Conservation (phyloP, 2,888 invertebrate species). For the Polymixis flavicincta region DNA sequence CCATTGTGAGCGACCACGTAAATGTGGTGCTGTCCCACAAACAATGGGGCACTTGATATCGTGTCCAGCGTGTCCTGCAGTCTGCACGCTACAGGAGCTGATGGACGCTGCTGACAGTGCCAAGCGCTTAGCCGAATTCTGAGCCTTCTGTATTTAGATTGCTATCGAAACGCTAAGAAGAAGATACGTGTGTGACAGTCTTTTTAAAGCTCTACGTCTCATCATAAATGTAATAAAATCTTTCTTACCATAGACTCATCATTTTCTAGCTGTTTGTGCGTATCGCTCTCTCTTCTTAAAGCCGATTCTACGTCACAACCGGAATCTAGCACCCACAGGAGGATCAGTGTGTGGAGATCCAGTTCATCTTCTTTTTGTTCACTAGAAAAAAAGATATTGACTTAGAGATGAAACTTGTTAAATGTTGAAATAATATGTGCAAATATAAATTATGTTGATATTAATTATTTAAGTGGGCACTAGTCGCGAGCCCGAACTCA, state of each 20-base stretch:
- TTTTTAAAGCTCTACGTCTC: not conserved
- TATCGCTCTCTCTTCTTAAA: constrained; percentile 80
- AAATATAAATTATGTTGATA: too few relatives aligned
- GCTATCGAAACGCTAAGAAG: too few relatives aligned
- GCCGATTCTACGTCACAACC: constrained; percentile 92
- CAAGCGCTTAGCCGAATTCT: too few relatives aligned
- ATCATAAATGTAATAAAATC: not conserved
- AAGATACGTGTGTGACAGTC: not conserved
- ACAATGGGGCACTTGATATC: too few relatives aligned
- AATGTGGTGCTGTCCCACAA: too few relatives aligned
- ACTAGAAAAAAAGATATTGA: not conserved
- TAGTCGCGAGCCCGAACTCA: too few relatives aligned
- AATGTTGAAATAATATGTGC: not conserved
- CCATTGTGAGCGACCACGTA: too few relatives aligned
- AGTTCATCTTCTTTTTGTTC: constrained; percentile 75
- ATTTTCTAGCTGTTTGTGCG: constrained; percentile 39
- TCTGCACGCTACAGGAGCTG: too few relatives aligned
- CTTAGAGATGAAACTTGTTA: not conserved
- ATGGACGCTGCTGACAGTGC: too few relatives aligned
- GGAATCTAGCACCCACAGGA: constrained; percentile 94
- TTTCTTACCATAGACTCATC: constrained; percentile 41
- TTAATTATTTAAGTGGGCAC: too few relatives aligned
- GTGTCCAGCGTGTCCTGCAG: too few relatives aligned
- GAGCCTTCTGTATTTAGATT: too few relatives aligned
- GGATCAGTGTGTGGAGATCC: constrained; percentile 92